Conservation (phyloP, 2,888 invertebrate genomes). For the Cyrtodaria siliqua region DNA sequence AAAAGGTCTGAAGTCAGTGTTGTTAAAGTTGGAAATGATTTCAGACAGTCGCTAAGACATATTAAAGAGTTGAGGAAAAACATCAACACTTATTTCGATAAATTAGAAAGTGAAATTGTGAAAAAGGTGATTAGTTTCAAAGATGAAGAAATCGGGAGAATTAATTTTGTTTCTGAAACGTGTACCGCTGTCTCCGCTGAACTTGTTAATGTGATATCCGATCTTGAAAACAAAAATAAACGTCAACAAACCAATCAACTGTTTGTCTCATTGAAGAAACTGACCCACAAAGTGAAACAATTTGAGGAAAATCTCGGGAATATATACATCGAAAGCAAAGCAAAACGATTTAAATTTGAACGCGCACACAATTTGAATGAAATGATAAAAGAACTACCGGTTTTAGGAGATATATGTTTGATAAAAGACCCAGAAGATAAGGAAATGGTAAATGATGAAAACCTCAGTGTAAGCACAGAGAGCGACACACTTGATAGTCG, state of each 20-base stretch:
- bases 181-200: background rate
- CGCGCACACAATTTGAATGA: background rate
- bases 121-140: background rate
- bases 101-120: background rate
- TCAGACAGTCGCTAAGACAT: background rate
- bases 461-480: background rate
- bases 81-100: background rate
- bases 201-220: background rate
- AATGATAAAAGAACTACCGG: background rate
- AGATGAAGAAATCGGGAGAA: background rate
- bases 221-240: background rate
- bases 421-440: constrained; percentile 2
- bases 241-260: too few species aligned
- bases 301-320: background rate
- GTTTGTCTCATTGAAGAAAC: too few species aligned
- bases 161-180: background rate
- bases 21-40: background rate
- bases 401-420: background rate
- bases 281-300: too few species aligned
- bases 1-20: too few species aligned
- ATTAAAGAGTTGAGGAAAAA: background rate
- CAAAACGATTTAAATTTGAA: background rate
- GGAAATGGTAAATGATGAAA: background rate
- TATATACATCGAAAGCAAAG: background rate
- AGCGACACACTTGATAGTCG: background rate